Conservation (phyloP, 2,797 vertebrate species). For the Pachyuromys duprasi region DNA sequence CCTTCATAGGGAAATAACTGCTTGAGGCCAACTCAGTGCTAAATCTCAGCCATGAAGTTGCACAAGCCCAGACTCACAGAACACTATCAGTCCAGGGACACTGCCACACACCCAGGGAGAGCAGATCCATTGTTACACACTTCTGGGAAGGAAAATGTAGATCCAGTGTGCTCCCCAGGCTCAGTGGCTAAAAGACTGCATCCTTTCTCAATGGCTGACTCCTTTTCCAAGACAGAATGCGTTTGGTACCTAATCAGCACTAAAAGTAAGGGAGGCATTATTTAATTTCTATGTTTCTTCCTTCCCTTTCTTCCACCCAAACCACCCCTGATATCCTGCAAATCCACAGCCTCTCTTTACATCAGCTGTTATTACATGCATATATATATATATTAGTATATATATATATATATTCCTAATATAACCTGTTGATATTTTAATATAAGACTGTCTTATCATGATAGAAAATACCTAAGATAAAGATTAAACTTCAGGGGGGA, state of each 20-base stretch:
- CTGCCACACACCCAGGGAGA: rapidly evolving
- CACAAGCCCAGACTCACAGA: not conserved
- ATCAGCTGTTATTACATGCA: not conserved
- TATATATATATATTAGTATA: not conserved
- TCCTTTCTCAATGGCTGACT: not conserved
- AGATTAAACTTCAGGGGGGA: not conserved
- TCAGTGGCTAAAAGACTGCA: not conserved
- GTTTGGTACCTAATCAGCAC: not conserved
- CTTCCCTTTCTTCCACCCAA: not conserved
- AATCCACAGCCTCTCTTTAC: not conserved
- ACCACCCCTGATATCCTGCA: too few relatives aligned
- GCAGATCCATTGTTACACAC: not conserved
- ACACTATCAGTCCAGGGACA: not conserved
- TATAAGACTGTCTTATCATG: not conserved
- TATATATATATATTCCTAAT: not conserved
- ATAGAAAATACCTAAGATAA: not conserved
- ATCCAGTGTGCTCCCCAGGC: not conserved
- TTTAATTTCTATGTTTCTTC: not conserved
- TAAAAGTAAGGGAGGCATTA: not conserved
- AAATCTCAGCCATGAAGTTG: not conserved
- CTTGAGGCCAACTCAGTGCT: not conserved
- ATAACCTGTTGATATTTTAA: not conserved
- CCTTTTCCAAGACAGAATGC: not conserved
- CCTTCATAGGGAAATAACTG: not conserved
- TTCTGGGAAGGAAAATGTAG: not conserved